These are phyloP conservation scores for Sturnira hondurensis DNA, from an alignment of 2,113 vertebrate genomes.

Conservation along the genomic window DNA sequence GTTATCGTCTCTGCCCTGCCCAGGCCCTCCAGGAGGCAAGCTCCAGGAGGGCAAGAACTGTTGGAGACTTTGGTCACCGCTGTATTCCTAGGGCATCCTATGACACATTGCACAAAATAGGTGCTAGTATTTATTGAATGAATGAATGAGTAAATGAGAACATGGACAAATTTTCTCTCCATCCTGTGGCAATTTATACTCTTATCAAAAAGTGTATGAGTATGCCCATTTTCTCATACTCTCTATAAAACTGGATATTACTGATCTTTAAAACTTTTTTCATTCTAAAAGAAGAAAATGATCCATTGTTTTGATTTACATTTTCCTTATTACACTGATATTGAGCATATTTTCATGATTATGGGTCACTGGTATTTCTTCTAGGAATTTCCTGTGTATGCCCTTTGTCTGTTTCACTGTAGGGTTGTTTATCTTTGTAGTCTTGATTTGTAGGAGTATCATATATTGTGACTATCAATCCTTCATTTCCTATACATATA, in stretches of 20 bases:
- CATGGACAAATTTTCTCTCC: background rate
- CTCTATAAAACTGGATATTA: background rate
- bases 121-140: background rate
- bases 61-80: background rate
- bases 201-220: background rate
- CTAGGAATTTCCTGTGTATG: conserved; percentile 23
- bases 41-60: conserved; percentile 1
- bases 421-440: background rate
- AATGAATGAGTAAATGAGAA: background rate
- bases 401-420: conserved; percentile 32
- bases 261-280: background rate
- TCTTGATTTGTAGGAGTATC: conserved; percentile 34
- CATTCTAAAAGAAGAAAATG: conserved; percentile 1
- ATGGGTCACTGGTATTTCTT: conserved; percentile 16
- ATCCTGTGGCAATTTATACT: background rate
- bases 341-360: background rate
- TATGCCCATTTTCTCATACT: background rate
- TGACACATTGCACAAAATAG: background rate
- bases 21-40: background rate
- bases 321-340: background rate
- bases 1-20: background rate
- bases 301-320: background rate
- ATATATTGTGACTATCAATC: conserved; percentile 4
- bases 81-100: background rate
- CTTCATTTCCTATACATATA: conserved; percentile 18